Base-by-base conservation (phyloP, 64 coral and sea anemone genomes). In the Montipora efflorescens region DNA sequence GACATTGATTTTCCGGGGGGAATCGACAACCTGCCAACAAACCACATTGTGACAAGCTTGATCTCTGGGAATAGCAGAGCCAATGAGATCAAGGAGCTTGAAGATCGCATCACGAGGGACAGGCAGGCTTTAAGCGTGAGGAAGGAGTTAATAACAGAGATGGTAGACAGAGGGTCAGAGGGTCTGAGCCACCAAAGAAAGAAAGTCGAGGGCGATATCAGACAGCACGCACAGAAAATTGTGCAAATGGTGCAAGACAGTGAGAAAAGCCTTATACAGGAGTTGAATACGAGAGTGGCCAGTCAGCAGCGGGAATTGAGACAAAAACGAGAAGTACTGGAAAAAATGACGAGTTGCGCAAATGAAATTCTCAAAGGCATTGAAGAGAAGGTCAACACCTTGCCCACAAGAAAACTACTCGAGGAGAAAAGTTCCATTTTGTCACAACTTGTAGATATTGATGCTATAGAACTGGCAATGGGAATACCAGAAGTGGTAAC, bases 181-280 rank as follows among this genome's bases (percentile, higher is more conserved):
- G 49, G 80, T 19, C 52, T 94, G 47, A 61, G 88, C 14, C 49
- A 81, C 7, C 43, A 87, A 89, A 81, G 85, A 47, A 67, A 73
- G 45, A n/a, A 94, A 89, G 78, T 94, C 76, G 87, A 94, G 62
- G 55, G 77, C 0, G 87, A 94, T 23, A 71, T 94, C 45, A 87
- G 70, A 5, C 85, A 81, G 52, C 61, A 43, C 11, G 78, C 77
- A n/a, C 77, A 94, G 20, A 23, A 61, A 53, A 79, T 94, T 15
- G 74, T 94, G 79, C 76, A 72, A 69, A 82, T 49, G 85, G 80
- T 94, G 9, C 74, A 48, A 82, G 66, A n/a, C 2, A 87, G 92
- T 62, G 86, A 94, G 58, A 44, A 77, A 19, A 67, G 81, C 45
- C 86, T 94, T 0, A 62, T 94, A 89, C 67, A 89, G 44, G 85